A percentile compares a stretch with the other conserved stretches of the same genome.
phyloP scores from a whole-genome alignment of 2,797 vertebrate genomes.

The Garrulus glandarius region DNA sequence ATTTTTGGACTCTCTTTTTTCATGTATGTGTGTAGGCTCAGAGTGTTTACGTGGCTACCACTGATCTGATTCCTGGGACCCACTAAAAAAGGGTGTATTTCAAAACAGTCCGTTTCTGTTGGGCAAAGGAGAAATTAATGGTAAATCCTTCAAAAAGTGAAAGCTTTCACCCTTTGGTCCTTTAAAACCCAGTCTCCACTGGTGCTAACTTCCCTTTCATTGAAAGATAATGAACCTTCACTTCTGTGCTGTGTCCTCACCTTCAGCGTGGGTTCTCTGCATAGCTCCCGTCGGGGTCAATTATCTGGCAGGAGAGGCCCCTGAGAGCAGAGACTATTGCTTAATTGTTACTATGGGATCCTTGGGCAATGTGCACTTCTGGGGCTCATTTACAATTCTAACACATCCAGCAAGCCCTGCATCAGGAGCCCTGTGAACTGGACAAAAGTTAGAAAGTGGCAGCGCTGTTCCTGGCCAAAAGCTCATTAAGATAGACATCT shows the following conservation, averaged over 20 bases:
- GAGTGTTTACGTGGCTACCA: background rate
- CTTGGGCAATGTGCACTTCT: background rate
- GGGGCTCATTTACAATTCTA: conserved; percentile 70
- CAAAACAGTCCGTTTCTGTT: background rate
- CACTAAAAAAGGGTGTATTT: background rate
- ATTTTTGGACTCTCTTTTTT: background rate
- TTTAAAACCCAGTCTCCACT: background rate
- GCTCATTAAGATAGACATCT: conserved; percentile 67
- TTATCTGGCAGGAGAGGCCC: conserved; percentile 29
- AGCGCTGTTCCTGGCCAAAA: conserved; percentile 46
- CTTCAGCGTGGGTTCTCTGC: conserved; percentile 24
- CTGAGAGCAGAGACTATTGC: background rate
- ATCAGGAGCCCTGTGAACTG: conserved; percentile 59
- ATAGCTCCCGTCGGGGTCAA: conserved; percentile 40
- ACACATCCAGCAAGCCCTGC: conserved; percentile 52
- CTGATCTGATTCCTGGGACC: background rate
- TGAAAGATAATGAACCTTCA: conserved; percentile 29
- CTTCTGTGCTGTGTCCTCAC: background rate
- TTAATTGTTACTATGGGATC: conserved; percentile 43
- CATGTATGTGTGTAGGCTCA: background rate
- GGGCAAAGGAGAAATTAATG: background rate
- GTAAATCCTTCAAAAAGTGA: background rate
- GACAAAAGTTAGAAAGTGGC: conserved; percentile 66
- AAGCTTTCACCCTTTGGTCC: background rate
- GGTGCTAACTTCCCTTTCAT: conserved; percentile 4